phyloP scores from a whole-genome alignment of 2,888 invertebrate genomes.

The Phorcus lineatus region DNA sequence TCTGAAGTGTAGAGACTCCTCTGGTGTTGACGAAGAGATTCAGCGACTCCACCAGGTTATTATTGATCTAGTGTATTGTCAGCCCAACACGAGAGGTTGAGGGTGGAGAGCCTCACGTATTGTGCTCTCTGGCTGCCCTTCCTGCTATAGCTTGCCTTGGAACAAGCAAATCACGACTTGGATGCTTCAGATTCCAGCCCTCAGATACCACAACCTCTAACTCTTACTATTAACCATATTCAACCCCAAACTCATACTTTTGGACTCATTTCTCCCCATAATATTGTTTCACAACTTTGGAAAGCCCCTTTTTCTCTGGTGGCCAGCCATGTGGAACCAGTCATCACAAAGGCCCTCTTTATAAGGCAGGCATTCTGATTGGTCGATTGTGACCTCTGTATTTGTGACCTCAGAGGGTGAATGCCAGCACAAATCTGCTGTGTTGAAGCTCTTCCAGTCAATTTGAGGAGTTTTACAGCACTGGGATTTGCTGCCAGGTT shows the following conservation, averaged over 20 bases:
- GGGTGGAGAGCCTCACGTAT: neutral
- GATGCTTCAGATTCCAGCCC: conserved; percentile 17
- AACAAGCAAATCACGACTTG: neutral
- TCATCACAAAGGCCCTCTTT: conserved; percentile 3
- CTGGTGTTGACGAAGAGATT: too few relatives aligned
- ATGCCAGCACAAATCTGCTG: conserved; percentile 8
- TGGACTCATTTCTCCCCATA: neutral
- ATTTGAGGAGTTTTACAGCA: conserved; percentile 10
- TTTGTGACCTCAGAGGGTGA: neutral
- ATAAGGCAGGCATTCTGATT: neutral
- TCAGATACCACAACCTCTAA: neutral
- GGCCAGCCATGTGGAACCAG: neutral
- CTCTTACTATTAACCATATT: neutral
- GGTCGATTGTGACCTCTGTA: neutral
- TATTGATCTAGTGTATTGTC: too few relatives aligned
- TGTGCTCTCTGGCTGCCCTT: conserved; percentile 17
- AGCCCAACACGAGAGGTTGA: too few relatives aligned
- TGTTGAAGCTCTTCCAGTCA: neutral
- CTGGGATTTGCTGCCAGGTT: neutral
- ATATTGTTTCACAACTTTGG: neutral
- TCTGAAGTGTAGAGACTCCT: too few relatives aligned
- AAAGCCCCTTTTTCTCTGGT: neutral
- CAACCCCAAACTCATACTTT: neutral
- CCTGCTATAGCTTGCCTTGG: conserved; percentile 16
- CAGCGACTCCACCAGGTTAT: too few relatives aligned